These are phyloP conservation scores for Mola mola DNA, from an alignment of 2,113 vertebrate species.

Conservation along the genomic window DNA sequence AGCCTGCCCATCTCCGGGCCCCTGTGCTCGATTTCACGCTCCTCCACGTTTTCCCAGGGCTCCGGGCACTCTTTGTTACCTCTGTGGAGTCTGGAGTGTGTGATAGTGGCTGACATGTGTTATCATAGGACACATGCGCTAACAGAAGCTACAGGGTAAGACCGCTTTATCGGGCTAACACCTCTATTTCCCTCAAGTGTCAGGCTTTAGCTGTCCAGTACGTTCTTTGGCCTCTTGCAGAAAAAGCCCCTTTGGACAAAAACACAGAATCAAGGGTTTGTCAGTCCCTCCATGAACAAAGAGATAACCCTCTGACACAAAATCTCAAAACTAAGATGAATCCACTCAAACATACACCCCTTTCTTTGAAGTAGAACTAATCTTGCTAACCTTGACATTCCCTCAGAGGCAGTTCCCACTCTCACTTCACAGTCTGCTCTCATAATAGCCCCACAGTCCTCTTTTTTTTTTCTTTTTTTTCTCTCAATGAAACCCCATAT, in stretches of 20 bases:
- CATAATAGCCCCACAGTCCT: conserved; percentile 69
- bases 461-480: conserved; percentile 40
- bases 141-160: conserved; percentile 62
- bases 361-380: conserved; percentile 74
- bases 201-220: conserved; percentile 52
- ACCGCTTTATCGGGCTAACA: conserved; percentile 69
- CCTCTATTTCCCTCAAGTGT: conserved; percentile 74
- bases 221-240: conserved; percentile 47
- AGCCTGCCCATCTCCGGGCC: conserved; percentile 71
- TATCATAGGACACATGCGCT: conserved; percentile 79
- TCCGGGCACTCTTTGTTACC: conserved; percentile 79
- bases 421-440: conserved; percentile 69
- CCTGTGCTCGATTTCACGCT: conserved; percentile 84
- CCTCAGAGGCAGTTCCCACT: conserved; percentile 69
- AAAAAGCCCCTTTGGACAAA: conserved; percentile 27
- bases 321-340: conserved; percentile 64
- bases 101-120: conserved; percentile 82
- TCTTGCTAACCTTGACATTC: conserved; percentile 77
- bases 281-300: conserved; percentile 22
- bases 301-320: conserved; percentile 49
- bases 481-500: conserved; percentile 76
- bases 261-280: conserved; percentile 39
- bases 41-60: conserved; percentile 86
- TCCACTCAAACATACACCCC: conserved; percentile 45
- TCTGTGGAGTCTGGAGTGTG: conserved; percentile 74